Evolutionary conservation across 2,797 vertebrate species (phyloP).

Genomic region (Philypnodon macrostomus): DNA sequence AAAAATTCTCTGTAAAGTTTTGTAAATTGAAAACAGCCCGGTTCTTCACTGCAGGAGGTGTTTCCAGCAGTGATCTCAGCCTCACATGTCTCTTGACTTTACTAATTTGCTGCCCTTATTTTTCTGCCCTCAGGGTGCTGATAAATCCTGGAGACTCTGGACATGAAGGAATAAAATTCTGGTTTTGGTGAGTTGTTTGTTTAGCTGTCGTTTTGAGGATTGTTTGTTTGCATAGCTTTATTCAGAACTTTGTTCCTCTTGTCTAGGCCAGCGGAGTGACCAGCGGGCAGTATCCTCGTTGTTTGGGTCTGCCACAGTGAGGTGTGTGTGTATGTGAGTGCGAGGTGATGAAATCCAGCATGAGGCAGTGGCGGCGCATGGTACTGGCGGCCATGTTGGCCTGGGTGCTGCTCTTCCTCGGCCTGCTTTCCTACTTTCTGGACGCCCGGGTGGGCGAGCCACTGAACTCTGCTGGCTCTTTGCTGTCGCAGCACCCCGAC

Average conservation of each 20-base stretch:
- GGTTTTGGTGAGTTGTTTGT: slow-evolving; percentile 39
- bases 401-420: slow-evolving; percentile 92
- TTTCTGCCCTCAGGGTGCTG: slow-evolving; percentile 46
- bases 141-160: slow-evolving; percentile 33
- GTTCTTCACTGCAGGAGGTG: slow-evolving; percentile 16
- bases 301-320: slow-evolving; percentile 35
- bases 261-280: slow-evolving; percentile 62
- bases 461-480: slow-evolving; percentile 79
- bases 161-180: slow-evolving; percentile 55
- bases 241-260: slow-evolving; percentile 16
- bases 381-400: slow-evolving; percentile 88
- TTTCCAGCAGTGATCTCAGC: slow-evolving; percentile 10
- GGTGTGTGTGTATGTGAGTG: slow-evolving; percentile 33
- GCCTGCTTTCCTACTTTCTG: slow-evolving; percentile 92
- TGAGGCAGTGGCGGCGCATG: slow-evolving; percentile 89
- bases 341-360: slow-evolving; percentile 77
- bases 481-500: slow-evolving; percentile 83
- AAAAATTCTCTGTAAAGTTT: slow-evolving; percentile 21
- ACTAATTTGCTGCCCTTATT: slow-evolving; percentile 38
- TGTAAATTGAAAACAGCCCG: slow-evolving; percentile 27
- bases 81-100: slow-evolving; percentile 16
- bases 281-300: slow-evolving; percentile 35
- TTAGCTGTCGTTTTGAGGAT: slow-evolving; percentile 2
- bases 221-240: neutral
- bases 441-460: slow-evolving; percentile 85